Conservation (phyloP, 1,140 invertebrate species). For the Psilanteris sp. region DNA sequence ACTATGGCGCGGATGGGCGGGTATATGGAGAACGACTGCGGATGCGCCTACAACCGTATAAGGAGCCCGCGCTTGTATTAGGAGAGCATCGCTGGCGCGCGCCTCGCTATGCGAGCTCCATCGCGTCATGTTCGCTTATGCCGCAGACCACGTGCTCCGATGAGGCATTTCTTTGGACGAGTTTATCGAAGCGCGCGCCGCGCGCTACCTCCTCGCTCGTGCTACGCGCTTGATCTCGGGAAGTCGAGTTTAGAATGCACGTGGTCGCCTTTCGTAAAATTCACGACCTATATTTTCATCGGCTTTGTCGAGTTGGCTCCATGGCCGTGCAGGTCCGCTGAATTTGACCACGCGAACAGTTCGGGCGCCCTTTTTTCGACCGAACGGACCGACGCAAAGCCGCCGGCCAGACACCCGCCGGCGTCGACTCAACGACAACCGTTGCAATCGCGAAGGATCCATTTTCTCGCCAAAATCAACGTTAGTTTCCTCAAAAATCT, state of each 20-base stretch:
- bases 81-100: conserved; percentile 52
- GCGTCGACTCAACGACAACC: too few species aligned
- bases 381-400: not conserved
- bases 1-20: too few species aligned
- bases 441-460: not conserved
- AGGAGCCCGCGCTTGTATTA: conserved; percentile 79
- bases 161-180: conserved; percentile 64
- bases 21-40: conserved; percentile 65
- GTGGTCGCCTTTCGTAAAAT: conserved; percentile 74
- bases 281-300: conserved; percentile 66
- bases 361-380: too few species aligned
- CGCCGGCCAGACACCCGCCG: not conserved
- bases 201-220: conserved; percentile 24
- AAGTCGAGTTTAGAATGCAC: conserved; percentile 78
- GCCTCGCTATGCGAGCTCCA: conserved; percentile 33
- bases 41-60: conserved; percentile 77
- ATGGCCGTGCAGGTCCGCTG: not conserved
- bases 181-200: conserved; percentile 32
- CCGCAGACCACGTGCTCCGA: conserved; percentile 74
- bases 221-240: conserved; percentile 64
- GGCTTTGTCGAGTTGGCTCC: conserved; percentile 46
- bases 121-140: conserved; percentile 59
- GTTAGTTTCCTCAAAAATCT: conserved; percentile 52
- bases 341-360: conserved; percentile 7
- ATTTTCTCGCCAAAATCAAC: conserved; percentile 26